A percentile compares a stretch with the other conserved stretches of the same genome.
These are phyloP conservation scores for Fistularia commersonii DNA, from an alignment of 2,797 vertebrate genomes.

Conservation along the genomic window DNA sequence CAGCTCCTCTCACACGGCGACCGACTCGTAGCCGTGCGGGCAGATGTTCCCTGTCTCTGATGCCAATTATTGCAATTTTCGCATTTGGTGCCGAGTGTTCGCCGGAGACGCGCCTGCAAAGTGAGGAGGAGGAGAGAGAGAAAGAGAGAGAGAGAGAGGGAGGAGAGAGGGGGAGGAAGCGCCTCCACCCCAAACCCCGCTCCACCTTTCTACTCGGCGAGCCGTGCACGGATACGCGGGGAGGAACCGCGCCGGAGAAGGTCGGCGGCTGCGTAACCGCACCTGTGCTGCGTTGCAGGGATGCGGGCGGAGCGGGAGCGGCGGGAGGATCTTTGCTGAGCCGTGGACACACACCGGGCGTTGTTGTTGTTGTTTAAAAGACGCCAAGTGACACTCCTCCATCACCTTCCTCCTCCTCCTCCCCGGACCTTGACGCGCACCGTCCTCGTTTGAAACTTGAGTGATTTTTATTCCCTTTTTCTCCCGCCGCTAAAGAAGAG, in stretches of 20 bases:
- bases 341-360: constrained; percentile 56
- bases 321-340: constrained; percentile 69
- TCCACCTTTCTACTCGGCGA: no score
- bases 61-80: constrained; percentile 57
- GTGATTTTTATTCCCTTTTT: no score
- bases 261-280: constrained; percentile 70
- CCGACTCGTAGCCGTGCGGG: constrained; percentile 64
- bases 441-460: no score
- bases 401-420: constrained; percentile 22
- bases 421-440: no score
- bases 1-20: constrained; percentile 48
- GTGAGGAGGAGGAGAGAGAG: constrained; percentile 51
- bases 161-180: neutral
- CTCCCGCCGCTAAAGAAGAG: no score
- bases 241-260: no score
- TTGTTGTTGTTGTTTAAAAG: no score
- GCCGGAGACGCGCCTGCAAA: constrained; percentile 5
- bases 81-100: constrained; percentile 53
- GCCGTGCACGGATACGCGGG: no score
- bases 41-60: constrained; percentile 74
- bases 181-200: no score
- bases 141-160: no score
- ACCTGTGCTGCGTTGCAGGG: constrained; percentile 79
- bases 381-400: constrained; percentile 50
- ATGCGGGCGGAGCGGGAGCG: constrained; percentile 63